Conservation (phyloP, 2,113 vertebrate species). For the Sula dactylatra region DNA sequence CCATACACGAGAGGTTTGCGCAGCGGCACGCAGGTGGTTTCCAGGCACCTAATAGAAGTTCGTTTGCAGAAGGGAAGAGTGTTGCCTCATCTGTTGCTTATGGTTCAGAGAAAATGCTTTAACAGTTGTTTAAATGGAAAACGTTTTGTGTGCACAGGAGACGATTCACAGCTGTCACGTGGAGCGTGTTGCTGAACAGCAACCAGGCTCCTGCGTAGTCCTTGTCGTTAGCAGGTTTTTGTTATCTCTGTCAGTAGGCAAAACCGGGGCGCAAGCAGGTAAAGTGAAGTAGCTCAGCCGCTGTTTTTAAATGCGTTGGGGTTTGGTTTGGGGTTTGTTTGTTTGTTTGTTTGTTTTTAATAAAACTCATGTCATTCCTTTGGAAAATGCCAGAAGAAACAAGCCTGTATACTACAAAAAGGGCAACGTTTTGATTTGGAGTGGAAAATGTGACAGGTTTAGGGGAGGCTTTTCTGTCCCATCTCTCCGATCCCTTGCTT, state of each 20-base stretch:
- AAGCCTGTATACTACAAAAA: neutral
- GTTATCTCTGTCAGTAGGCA: neutral
- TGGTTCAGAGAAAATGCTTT: neutral
- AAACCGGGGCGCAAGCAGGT: neutral
- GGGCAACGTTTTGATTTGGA: neutral
- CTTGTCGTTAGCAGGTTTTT: neutral
- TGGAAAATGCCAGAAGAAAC: neutral
- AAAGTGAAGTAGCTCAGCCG: neutral
- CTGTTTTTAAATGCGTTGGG: neutral
- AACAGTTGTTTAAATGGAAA: neutral
- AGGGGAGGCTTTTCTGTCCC: neutral
- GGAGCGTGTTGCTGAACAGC: neutral
- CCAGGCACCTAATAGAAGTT: neutral
- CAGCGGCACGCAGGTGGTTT: neutral
- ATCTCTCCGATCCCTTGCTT: neutral
- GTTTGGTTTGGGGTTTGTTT: neutral
- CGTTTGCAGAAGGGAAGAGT: neutral
- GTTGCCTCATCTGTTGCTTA: neutral
- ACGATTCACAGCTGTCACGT: neutral
- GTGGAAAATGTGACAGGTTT: neutral
- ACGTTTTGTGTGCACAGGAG: neutral
- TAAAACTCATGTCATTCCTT: neutral
- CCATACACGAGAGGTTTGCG: rapidly evolving
- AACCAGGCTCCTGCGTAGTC: neutral
- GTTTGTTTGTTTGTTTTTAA: neutral